These are phyloP conservation scores for Geotria australis DNA, from an alignment of 2,797 vertebrate genomes.

Conservation along the genomic window DNA sequence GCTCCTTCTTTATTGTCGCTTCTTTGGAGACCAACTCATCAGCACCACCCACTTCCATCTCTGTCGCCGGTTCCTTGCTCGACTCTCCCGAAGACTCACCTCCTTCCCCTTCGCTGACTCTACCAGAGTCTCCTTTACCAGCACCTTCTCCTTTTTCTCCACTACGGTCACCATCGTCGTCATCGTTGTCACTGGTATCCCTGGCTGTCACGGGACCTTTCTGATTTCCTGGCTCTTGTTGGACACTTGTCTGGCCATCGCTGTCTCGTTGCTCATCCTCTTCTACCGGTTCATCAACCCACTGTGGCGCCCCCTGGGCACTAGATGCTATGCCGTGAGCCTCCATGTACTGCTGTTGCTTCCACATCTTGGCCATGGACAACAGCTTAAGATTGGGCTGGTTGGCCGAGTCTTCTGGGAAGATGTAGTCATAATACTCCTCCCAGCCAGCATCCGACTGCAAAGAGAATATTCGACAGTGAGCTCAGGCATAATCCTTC, in stretches of 20 bases:
- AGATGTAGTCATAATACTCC: slow-evolving; percentile 95
- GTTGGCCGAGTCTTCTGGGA: slow-evolving; percentile 86
- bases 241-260: too few species aligned
- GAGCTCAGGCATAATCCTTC: slow-evolving; percentile 1
- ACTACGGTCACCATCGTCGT: too few species aligned
- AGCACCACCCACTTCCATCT: not conserved
- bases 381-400: slow-evolving; percentile 91
- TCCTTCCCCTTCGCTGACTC: not conserved
- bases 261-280: too few species aligned
- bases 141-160: too few species aligned
- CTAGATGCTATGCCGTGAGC: too few species aligned
- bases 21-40: not conserved
- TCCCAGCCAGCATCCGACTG: slow-evolving; percentile 94
- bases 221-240: too few species aligned
- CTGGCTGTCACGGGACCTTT: too few species aligned
- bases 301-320: too few species aligned
- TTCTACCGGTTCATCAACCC: too few species aligned
- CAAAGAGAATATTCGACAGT: slow-evolving; percentile 1
- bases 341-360: slow-evolving; percentile 46
- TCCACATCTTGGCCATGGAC: slow-evolving; percentile 97
- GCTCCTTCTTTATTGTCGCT: not conserved
- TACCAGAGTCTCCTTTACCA: too few species aligned
- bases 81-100: not conserved
- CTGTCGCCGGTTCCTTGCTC: not conserved
- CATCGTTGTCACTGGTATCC: too few species aligned